Percentiles rank a stretch among this genome's conserved stretches.
phyloP scores from a whole-genome alignment of 2,888 invertebrate species.

The Drosophila sordidula region DNA sequence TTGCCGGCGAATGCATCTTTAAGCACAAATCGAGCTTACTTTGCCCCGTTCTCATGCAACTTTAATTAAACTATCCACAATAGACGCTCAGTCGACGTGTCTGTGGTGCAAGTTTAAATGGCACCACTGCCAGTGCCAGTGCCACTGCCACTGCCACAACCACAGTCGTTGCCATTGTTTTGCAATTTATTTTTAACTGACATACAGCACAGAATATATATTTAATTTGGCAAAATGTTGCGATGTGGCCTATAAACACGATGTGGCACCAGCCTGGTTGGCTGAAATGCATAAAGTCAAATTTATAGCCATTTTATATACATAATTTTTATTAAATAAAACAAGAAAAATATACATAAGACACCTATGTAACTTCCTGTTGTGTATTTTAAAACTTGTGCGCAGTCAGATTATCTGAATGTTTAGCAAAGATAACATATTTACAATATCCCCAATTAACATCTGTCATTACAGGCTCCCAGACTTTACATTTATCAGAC shows the following conservation, averaged over 20 bases:
- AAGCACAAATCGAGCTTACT: conserved; percentile 23
- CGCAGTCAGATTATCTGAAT: not conserved
- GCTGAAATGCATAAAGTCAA: no score
- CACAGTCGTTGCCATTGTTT: conserved; percentile 13
- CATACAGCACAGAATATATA: not conserved
- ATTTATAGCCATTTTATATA: no score
- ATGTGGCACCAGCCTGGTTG: no score
- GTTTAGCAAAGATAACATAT: conserved; percentile 7
- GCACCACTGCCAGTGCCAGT: conserved; percentile 24
- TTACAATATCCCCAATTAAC: not conserved
- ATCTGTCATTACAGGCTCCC: conserved; percentile 1
- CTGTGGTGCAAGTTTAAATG: conserved; percentile 39
- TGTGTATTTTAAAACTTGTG: no score
- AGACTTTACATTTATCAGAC: conserved; percentile 6
- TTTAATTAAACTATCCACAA: conserved; percentile 37
- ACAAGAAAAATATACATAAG: no score
- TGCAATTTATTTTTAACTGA: conserved; percentile 19
- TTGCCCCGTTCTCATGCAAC: conserved; percentile 24
- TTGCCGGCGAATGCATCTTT: conserved; percentile 45
- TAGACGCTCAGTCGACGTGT: conserved; percentile 20
- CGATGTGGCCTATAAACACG: not conserved
- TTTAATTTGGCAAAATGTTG: conserved; percentile 11
- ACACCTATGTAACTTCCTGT: no score
- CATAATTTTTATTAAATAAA: no score
- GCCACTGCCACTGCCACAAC: conserved; percentile 4